Evolutionary conservation across 1,140 invertebrate genomes (phyloP), one percentile per base, ranked within the genome.

Genomic region (Temnothorax curvispinosus): DNA sequence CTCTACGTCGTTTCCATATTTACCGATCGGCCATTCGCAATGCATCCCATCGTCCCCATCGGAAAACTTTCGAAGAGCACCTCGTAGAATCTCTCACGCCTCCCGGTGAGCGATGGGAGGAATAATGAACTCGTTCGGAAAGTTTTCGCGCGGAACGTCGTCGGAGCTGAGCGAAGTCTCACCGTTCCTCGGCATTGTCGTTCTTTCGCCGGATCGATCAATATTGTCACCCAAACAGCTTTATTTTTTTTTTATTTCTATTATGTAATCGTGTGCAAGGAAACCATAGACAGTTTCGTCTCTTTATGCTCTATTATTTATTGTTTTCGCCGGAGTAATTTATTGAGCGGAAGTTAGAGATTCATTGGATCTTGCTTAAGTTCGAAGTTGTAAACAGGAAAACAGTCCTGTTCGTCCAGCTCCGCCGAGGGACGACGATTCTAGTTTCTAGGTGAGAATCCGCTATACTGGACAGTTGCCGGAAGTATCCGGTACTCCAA

Each of bases 1-100:
- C 69, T 85, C 8, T 85, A 64, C 62, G 50, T 13, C 44, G 13
- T 41, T 71, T 86, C 13, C 56, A 13, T 85, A 71, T 86, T 77
- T 84, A 72, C 75, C 44, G 64, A 75, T 75, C 85, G 62, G 86
- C 78, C 74, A 85, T 75, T 89, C 82, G 87, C 52, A 74, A 78
- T 72, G 85, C 86, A 84, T 3, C 41, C 67, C 67, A 47, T 60
- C 41, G 38, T 74, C 65, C 21, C 52, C 21, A 18, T 47, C 32
- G 47, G 60, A 65, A 85, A 84, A 84, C 80, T 84, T 84, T 60
- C 47, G 27, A 35, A 56, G 74, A 76, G 47, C n/a, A 60, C 13
- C 38, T 27, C 38, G 52, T 71, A 84, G 50, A 84, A 47, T 67
- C 62, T 78, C 58, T n/a, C 52, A 1, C 52, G 52, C 21, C 74